Evolutionary conservation across 2,113 vertebrate species (phyloP).

Genomic region (Bubo bubo): DNA sequence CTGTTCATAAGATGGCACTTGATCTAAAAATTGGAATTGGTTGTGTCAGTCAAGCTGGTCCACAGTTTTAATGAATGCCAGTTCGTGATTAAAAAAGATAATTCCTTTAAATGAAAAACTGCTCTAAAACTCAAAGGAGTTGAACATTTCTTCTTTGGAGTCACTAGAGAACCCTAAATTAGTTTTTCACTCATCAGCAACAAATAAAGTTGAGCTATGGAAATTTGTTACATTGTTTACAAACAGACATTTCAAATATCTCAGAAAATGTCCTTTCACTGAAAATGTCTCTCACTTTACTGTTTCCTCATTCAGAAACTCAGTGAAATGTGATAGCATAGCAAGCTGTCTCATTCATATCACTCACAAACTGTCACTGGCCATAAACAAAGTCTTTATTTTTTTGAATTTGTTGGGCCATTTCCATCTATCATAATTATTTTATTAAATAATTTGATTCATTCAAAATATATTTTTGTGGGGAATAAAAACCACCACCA

Average conservation of each 20-base stretch:
- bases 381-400: neutral
- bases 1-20: neutral
- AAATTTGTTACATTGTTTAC: neutral
- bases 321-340: neutral
- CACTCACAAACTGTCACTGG: neutral
- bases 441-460: neutral
- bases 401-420: neutral
- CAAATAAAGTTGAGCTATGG: neutral
- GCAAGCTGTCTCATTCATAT: neutral
- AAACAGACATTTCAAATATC: neutral
- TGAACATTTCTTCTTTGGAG: neutral
- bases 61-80: neutral
- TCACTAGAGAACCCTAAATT: neutral
- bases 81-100: neutral
- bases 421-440: neutral
- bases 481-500: accelerated
- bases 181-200: neutral
- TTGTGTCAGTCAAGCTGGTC: neutral
- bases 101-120: neutral
- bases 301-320: neutral
- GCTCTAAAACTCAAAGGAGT: neutral
- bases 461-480: neutral
- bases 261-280: neutral
- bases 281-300: neutral
- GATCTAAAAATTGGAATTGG: neutral